Evolutionary conservation across 2,888 invertebrate species (phyloP).

Genomic region (Prenolepis imparis): DNA sequence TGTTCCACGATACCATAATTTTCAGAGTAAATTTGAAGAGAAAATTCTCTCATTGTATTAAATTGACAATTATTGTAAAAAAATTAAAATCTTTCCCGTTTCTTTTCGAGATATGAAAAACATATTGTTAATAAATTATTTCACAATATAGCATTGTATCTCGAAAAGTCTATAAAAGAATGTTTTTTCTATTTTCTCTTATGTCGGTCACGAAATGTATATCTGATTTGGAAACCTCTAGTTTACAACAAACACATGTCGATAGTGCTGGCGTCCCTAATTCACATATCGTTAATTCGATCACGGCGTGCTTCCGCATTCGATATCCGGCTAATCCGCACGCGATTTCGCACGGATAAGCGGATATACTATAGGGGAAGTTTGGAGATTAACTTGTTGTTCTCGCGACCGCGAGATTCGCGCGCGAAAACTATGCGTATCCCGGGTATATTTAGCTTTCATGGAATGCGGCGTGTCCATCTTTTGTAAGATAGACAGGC

Average conservation of each 20-base stretch:
- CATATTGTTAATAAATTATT: background rate
- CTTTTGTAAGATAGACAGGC: constrained; percentile 59
- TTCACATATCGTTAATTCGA: constrained; percentile 55
- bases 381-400: constrained; percentile 36
- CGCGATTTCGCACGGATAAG: background rate
- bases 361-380: constrained; percentile 3
- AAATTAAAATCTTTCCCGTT: background rate
- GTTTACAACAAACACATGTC: constrained; percentile 6
- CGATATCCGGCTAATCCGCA: constrained; percentile 55
- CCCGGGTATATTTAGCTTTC: constrained; percentile 69
- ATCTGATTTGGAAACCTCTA: constrained; percentile 24
- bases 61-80: background rate
- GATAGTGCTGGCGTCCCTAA: constrained; percentile 27
- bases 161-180: background rate
- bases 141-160: background rate
- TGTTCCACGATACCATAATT: too few species aligned
- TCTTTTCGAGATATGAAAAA: background rate
- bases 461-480: constrained; percentile 56
- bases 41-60: too few species aligned
- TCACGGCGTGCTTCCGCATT: constrained; percentile 65
- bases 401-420: constrained; percentile 50
- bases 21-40: too few species aligned
- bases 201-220: background rate
- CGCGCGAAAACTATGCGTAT: constrained; percentile 56
- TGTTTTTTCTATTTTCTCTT: background rate